phyloP scores from a whole-genome alignment of 2,113 vertebrate species.

The Microtus oregoni region DNA sequence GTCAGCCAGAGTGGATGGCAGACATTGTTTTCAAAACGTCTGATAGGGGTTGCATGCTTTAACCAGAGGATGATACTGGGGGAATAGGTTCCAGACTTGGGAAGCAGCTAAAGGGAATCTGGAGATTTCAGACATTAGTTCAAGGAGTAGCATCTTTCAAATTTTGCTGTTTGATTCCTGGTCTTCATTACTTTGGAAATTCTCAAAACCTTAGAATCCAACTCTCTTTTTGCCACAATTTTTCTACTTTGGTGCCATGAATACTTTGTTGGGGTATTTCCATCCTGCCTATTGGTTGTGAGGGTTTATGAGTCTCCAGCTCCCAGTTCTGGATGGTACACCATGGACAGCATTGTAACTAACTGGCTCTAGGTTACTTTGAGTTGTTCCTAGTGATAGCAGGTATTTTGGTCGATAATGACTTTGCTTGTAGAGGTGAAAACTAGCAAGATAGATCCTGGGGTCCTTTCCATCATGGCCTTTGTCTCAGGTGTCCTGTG shows the following conservation, averaged over 20 bases:
- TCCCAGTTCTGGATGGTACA: background rate
- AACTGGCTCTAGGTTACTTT: background rate
- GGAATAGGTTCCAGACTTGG: background rate
- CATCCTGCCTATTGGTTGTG: background rate
- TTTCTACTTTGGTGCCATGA: background rate
- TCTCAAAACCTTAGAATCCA: background rate
- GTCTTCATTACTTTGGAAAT: background rate
- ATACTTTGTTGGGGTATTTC: background rate
- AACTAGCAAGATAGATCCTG: background rate
- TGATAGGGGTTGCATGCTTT: background rate
- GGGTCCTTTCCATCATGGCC: background rate
- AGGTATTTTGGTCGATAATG: background rate
- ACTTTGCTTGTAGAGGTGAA: conserved; percentile 6
- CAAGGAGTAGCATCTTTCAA: background rate
- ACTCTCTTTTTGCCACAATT: background rate
- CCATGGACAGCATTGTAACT: background rate
- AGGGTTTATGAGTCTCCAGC: background rate
- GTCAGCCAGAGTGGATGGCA: conserved; percentile 19
- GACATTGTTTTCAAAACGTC: conserved; percentile 60
- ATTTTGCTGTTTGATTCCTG: background rate
- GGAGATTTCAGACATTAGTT: background rate
- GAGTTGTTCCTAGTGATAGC: background rate
- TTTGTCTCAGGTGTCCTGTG: background rate
- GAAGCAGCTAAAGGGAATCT: background rate
- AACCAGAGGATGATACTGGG: background rate